Percentiles rank a stretch among this genome's conserved stretches.
Evolutionary conservation across 2,888 invertebrate genomes (phyloP).

Genomic region (Leptinotarsa tumamoca): DNA sequence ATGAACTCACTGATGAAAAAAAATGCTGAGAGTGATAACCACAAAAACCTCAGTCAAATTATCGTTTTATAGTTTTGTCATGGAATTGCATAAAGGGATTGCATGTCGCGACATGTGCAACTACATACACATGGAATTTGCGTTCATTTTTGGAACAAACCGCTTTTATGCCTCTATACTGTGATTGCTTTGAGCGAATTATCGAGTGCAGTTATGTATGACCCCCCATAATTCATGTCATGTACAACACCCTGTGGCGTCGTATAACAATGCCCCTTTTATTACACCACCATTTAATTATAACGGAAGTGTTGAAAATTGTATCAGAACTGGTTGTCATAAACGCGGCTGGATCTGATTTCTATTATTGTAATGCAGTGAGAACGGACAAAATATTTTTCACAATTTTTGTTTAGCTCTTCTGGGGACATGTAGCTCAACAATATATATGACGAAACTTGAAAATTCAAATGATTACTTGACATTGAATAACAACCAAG

Average conservation of each 20-base stretch:
- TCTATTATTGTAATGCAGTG: conserved; percentile 2
- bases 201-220: conserved; percentile 36
- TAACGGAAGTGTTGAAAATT: conserved; percentile 45
- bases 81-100: not conserved
- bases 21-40: not conserved
- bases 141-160: conserved; percentile 16
- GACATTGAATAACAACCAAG: no score
- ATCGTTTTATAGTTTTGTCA: not conserved
- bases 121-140: conserved; percentile 12
- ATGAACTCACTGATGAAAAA: no score
- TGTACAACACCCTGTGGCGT: conserved; percentile 57
- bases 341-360: conserved; percentile 16
- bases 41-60: not conserved
- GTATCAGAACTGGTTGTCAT: conserved; percentile 36
- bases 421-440: no score
- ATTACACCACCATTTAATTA: conserved; percentile 43
- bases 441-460: no score
- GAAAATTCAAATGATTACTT: no score
- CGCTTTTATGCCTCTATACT: conserved; percentile 26
- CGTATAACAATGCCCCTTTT: conserved; percentile 55
- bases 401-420: no score
- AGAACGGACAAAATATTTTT: no score
- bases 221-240: conserved; percentile 41
- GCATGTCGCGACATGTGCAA: conserved; percentile 5
- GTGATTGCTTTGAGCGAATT: conserved; percentile 26